Evolutionary conservation across 2,797 vertebrate species (phyloP), one percentile per base, ranked within the genome.

Genomic region (Sebastes matsubarae): DNA sequence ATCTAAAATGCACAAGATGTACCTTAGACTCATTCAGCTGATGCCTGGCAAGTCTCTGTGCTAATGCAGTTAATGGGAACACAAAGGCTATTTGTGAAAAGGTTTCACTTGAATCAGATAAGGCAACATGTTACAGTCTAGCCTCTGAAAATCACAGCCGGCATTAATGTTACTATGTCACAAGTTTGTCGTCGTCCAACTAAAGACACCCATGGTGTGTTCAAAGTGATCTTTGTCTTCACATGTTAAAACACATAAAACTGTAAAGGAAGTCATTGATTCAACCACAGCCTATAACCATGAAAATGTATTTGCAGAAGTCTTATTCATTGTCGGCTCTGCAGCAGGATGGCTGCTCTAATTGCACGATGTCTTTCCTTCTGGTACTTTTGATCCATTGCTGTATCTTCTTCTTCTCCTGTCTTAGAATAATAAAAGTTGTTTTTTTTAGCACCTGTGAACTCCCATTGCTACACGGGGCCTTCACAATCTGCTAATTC

Each of bases 401-500:
- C 24, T 18, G 24, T 72, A 78, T 69, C 6, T 55, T 82, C 72
- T 79, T 79, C 27, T 20, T 78, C 57, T 72, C 52, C 71, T 79
- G 42, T 80, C 16, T 77, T 69, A 22, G 68, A 86, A 81, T 71
- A 68, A 82, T 79, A 75, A 65, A 86, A 83, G 72, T 89, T 88
- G 34, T 82, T 87, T 81, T 76, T 75, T 77, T 68, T n/a, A 18
- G 64, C 69, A 86, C 89, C 88, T 92, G 75, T 83, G 81, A 92
- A 86, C 87, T 92, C 92, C 92, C 92, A 60, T 80, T 79, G 90
- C 87, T 78, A 73, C 59, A 79, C 38, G 54, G 82, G 61, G 84
- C 73, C 84, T 87, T 83, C 81, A 82, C 88, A 91, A 93, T 91
- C 86, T 93, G 92, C 75, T 84, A 92, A 94, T 93, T 95, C 96